phyloP scores from a whole-genome alignment of 2,113 vertebrate species.

The Emydura subglobosa region DNA sequence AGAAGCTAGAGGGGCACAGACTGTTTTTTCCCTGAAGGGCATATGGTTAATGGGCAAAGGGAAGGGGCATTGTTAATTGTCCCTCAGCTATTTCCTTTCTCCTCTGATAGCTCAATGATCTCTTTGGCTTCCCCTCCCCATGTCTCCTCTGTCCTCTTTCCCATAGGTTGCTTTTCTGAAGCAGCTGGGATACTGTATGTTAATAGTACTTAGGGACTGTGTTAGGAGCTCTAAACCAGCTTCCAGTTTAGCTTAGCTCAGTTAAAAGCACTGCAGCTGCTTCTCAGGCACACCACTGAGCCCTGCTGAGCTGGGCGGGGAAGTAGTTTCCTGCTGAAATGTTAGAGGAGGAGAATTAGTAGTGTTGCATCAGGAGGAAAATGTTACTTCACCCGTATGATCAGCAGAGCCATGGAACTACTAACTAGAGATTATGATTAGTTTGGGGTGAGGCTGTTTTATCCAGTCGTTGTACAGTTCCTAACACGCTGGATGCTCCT shows the following conservation, averaged over 20 bases:
- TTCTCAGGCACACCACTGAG: neutral
- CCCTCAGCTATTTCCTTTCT: neutral
- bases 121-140: conserved; percentile 41
- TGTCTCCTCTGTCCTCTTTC: neutral
- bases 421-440: neutral
- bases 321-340: neutral
- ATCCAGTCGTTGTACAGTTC: accelerated
- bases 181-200: conserved; percentile 61
- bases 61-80: neutral
- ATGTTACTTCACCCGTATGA: neutral
- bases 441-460: neutral
- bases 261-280: neutral
- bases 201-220: conserved; percentile 24
- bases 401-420: accelerated
- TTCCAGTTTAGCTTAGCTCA: neutral
- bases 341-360: neutral
- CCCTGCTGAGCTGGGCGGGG: neutral
- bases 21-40: neutral
- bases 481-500: neutral
- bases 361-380: neutral
- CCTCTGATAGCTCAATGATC: neutral
- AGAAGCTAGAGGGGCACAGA: neutral
- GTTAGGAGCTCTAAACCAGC: conserved; percentile 41
- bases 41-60: neutral
- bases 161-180: conserved; percentile 26